Evolutionary conservation across 2,888 invertebrate species (phyloP), one percentile per base, ranked within the genome.

Genomic region (Tenthredo notha): DNA sequence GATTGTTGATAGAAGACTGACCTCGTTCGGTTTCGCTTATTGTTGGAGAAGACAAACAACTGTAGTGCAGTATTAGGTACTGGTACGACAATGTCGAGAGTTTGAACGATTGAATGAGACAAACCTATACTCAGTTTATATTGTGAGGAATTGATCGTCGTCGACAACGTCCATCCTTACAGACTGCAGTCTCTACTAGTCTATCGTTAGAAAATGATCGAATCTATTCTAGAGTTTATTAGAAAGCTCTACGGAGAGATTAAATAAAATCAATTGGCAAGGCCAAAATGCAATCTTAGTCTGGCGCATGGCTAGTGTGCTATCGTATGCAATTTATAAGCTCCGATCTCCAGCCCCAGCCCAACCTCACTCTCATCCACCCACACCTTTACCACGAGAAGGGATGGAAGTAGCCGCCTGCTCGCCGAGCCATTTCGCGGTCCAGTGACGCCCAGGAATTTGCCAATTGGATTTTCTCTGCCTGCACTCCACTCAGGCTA

Each of bases 381-480:
- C 85, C 88, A 33, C 88, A 86, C 87, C 85, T 85, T 67, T 87
- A 89, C 88, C 88, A 90, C 88, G 77, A 86, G 84, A 86, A 80
- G 89, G 87, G 89, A 90, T 90, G 89, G 90, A 90, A 91, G 90
- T 90, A 89, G 90, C 90, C 89, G 90, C 86, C 90, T 90, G 87
- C 89, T 90, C 90, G 90, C 91, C 91, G 90, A 91, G 91, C 92
- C 92, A 92, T 92, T 92, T 92, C 92, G 92, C 92, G 92, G 92
- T 92, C 92, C 92, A 91, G 90, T 92, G 92, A 92, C 91, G 92
- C 90, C 89, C 89, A 91, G 92, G 92, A 92, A 92, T 92, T 92
- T 90, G 90, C 91, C 92, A 92, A 92, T 92, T 92, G 92, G 92
- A 92, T 92, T 92, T 92, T 92, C 92, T 90, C 91, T 89, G 90